Base-by-base conservation (phyloP, 2,797 vertebrate genomes). In the Cyclura pinguis region DNA sequence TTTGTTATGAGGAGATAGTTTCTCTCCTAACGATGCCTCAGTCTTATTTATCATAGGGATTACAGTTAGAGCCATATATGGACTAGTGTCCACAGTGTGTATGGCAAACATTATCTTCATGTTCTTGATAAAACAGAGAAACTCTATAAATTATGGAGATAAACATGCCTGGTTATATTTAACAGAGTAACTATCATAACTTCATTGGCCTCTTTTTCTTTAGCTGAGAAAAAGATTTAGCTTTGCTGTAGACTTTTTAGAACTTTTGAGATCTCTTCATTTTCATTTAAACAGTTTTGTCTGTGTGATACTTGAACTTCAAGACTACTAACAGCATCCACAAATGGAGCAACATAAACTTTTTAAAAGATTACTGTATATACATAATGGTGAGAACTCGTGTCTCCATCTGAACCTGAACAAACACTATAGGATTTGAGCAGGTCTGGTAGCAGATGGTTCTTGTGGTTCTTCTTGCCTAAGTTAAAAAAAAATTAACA, bases 1-100 rank as follows among this genome's bases (percentile, higher is more conserved):
- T 62, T 82, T 94, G 57, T 69, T 59, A 82, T 91, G 80, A 3
- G 59, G 67, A 90, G 94, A 67, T 88, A 85, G 93, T 95, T 95
- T 55, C 55, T 55, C 38, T 89, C 92, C 74, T 95, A 89, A 85
- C 92, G 87, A 89, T 74, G 8, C 76, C 67, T 6, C 80, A 92
- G 92, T 91, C 47, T 20, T 9, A 16, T 94, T 94, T 93, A 72
- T 93, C 93, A 91, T n/a, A 32, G 29, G 32, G 18, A 81, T 81
- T 59, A 81, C 52, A 35, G 29, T 81, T 81, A 52, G 10, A n/a
- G 14, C 32, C 16, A 80, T 52, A 80, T 29, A 50, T 50, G 47
- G 42, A 50, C 42, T 78, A 78, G 50, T 47, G 13, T 50, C 24
- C 77, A 78, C 22, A 78, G 50, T 27, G 77, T 50, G n/a, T 50